phyloP scores from a whole-genome alignment of 2,888 invertebrate species.

The Anagyrus pseudococci region DNA sequence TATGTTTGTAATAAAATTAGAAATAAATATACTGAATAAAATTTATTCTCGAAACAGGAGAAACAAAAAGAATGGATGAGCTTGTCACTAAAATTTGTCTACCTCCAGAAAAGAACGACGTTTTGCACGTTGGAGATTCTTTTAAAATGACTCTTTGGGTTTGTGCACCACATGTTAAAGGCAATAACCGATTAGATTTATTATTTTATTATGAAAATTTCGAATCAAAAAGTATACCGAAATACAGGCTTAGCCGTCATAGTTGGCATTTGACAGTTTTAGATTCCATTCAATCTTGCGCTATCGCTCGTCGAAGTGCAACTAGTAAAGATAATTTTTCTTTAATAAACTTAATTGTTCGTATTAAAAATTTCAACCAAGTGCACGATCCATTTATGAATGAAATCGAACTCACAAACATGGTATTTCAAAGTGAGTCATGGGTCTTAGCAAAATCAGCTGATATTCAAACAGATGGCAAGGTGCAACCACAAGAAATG shows the following conservation, averaged over 20 bases:
- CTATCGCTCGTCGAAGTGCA: slow-evolving; percentile 65
- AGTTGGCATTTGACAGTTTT: slow-evolving; percentile 70
- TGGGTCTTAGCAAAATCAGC: slow-evolving; percentile 65
- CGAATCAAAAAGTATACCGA: slow-evolving; percentile 55
- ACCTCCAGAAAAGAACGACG: slow-evolving; percentile 54
- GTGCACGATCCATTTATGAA: slow-evolving; percentile 68
- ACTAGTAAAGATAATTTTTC: slow-evolving; percentile 56
- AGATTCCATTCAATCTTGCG: slow-evolving; percentile 68
- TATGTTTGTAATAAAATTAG: not conserved
- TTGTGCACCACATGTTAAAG: slow-evolving; percentile 72
- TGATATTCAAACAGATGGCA: slow-evolving; percentile 50
- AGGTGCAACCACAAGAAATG: slow-evolving; percentile 64
- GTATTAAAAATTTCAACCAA: slow-evolving; percentile 74
- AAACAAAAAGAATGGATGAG: slow-evolving; percentile 59
- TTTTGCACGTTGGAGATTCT: slow-evolving; percentile 65
- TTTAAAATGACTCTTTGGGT: slow-evolving; percentile 70
- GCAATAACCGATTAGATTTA: slow-evolving; percentile 70
- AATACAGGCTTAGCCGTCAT: slow-evolving; percentile 71
- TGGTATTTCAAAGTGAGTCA: slow-evolving; percentile 68
- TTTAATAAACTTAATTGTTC: slow-evolving; percentile 72
- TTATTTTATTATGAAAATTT: slow-evolving; percentile 77
- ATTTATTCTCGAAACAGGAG: slow-evolving; percentile 42
- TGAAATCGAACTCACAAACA: slow-evolving; percentile 67
- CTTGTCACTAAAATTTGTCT: slow-evolving; percentile 61
- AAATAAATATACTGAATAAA: slow-evolving; percentile 14